These are phyloP conservation scores for Tetragonisca angustula DNA, from an alignment of 2,888 invertebrate genomes.

Conservation along the genomic window DNA sequence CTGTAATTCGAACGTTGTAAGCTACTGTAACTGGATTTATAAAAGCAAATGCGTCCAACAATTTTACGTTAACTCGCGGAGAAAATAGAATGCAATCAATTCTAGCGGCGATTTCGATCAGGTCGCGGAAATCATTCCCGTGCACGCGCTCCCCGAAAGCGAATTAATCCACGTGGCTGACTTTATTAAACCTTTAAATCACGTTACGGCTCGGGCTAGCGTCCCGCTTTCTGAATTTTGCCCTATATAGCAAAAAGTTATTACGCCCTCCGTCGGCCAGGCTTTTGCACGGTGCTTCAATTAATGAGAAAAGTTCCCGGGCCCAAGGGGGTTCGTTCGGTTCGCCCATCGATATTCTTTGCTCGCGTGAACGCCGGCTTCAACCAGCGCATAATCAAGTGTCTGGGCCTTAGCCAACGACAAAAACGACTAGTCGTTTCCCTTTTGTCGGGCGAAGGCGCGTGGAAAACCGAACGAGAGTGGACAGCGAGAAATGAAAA, in stretches of 20 bases:
- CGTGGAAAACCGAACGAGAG: neutral
- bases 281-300: slow-evolving; percentile 38
- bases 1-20: neutral
- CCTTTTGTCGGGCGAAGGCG: neutral
- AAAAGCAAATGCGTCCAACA: neutral
- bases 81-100: slow-evolving; percentile 25
- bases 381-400: slow-evolving; percentile 22
- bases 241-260: slow-evolving; percentile 47
- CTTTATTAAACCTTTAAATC: slow-evolving; percentile 58
- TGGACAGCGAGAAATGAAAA: neutral
- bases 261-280: slow-evolving; percentile 19
- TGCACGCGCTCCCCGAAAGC: slow-evolving; percentile 22
- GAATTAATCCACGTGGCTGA: slow-evolving; percentile 42
- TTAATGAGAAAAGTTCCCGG: slow-evolving; percentile 53
- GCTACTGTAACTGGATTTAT: too few relatives aligned
- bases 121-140: slow-evolving; percentile 35
- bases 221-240: slow-evolving; percentile 52
- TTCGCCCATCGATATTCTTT: slow-evolving; percentile 49
- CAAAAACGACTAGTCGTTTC: neutral
- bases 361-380: slow-evolving; percentile 1
- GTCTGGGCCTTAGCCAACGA: neutral
- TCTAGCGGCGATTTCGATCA: slow-evolving; percentile 20
- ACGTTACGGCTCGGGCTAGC: slow-evolving; percentile 32
- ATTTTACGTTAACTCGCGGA: neutral
- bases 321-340: neutral